Base-by-base conservation (phyloP, 1,140 invertebrate genomes). In the Drosophila cardini region DNA sequence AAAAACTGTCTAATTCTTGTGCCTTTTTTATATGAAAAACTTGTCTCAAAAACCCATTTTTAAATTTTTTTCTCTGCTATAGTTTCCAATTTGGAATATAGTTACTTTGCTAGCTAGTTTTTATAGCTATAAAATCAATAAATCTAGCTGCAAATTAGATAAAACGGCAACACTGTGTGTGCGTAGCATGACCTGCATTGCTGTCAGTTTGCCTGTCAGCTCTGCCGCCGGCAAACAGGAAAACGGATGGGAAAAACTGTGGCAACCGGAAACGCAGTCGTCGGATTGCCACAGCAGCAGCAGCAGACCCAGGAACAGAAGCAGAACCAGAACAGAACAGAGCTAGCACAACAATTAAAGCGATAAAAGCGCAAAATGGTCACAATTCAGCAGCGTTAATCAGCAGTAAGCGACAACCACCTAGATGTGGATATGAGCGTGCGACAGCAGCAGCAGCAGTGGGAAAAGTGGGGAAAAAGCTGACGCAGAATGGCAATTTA, bases 331-430 rank as follows among this genome's bases (percentile, higher is more conserved):
- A n/a, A 15, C n/a, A n/a, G n/a, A n/a, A n/a, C 26, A 2, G 18
- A 13, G 21, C 48, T 21, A 32, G 80, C 8, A 48, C 82, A 76
- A 87, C 82, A 87, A 86, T 86, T 86, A 86, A 86, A 87, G 83
- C 75, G 75, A 86, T 78, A 86, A 86, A 86, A 78, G 75, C 60
- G 56, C 83, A 76, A 80, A 75, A 86, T 72, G 77, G 67, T 79
- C 82, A 71, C 76, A 78, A 72, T 78, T 78, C 64, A 60, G 55
- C 58, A 61, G 55, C 61, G 77, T 80, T 85, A 85, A 84, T 84
- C 80, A 85, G 81, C 43, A 77, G 42, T 77, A 64, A 57, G 48
- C 45, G 46, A 61, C 67, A 61, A 57, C 67, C 38, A 16, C 57
- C 61, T 61, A 40, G 68, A 64, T 71, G 62, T 57, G 72, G 64